Percentiles rank a stretch among this genome's conserved stretches.
These are phyloP conservation scores for Bugula neritina DNA, from an alignment of 2,888 invertebrate genomes.

Conservation along the genomic window DNA sequence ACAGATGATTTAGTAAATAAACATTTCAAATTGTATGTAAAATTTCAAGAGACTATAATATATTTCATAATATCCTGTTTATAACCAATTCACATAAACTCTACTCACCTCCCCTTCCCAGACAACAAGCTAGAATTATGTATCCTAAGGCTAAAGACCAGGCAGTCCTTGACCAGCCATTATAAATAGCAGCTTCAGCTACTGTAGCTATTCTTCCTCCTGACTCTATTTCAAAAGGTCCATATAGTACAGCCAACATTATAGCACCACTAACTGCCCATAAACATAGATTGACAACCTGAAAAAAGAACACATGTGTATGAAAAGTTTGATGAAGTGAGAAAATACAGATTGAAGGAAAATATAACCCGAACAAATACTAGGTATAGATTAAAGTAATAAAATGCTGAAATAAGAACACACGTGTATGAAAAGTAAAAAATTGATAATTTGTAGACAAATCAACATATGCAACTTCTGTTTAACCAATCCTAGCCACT, in stretches of 20 bases:
- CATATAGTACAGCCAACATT: slow-evolving; percentile 12
- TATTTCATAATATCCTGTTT: not conserved
- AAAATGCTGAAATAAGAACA: too few relatives aligned
- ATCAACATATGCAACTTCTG: too few relatives aligned
- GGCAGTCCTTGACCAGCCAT: slow-evolving; percentile 22
- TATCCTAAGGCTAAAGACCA: slow-evolving; percentile 13
- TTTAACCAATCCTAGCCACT: too few relatives aligned
- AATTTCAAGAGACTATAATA: not conserved
- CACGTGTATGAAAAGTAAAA: too few relatives aligned
- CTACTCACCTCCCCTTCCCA: slow-evolving; percentile 2
- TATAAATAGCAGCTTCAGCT: slow-evolving; percentile 7
- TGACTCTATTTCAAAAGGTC: not conserved
- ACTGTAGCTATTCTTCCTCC: not conserved
- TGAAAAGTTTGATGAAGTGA: too few relatives aligned
- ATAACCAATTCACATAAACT: not conserved
- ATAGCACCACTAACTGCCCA: slow-evolving; percentile 6
- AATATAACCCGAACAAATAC: too few relatives aligned
- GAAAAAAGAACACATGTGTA: not conserved
- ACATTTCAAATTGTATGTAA: not conserved
- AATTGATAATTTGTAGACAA: too few relatives aligned
- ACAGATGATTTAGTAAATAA: not conserved
- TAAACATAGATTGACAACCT: not conserved
- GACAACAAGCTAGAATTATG: slow-evolving; percentile 11
- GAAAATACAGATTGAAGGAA: too few relatives aligned
- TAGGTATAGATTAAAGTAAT: too few relatives aligned